Evolutionary conservation across 2,888 invertebrate genomes (phyloP).

Genomic region (Zaprionus bogoriensis): DNA sequence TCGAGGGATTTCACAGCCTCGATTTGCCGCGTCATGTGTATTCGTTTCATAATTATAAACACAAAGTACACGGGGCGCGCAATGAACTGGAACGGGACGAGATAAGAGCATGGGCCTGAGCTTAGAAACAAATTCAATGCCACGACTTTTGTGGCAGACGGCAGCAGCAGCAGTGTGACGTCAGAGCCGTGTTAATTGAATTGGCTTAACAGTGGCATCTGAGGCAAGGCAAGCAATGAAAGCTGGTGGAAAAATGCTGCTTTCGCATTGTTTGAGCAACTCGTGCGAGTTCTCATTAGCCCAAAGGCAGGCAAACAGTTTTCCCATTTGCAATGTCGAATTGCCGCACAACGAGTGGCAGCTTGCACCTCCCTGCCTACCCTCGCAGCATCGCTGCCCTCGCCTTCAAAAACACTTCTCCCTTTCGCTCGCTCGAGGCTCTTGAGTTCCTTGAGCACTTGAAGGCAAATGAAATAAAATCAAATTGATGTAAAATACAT

Average conservation of each 20-base stretch:
- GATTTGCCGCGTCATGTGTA: conserved; percentile 11
- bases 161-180: too few species aligned
- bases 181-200: conserved; percentile 43
- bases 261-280: conserved; percentile 20
- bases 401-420: too few species aligned
- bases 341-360: conserved; percentile 24
- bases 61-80: conserved; percentile 25
- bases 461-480: conserved; percentile 59
- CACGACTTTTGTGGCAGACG: conserved; percentile 17
- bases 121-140: conserved; percentile 49
- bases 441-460: not conserved
- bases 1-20: not conserved
- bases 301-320: conserved; percentile 16
- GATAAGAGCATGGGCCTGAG: conserved; percentile 50
- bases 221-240: not conserved
- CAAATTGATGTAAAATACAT: conserved; percentile 73
- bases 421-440: not conserved
- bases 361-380: not conserved
- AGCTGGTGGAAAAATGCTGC: conserved; percentile 18
- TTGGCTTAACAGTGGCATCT: too few species aligned
- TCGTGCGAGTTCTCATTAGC: conserved; percentile 31
- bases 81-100: conserved; percentile 55
- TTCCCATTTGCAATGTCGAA: conserved; percentile 16
- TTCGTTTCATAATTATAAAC: conserved; percentile 7
- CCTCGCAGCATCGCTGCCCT: too few species aligned